Percentiles rank a stretch among this genome's conserved stretches.
phyloP scores from a whole-genome alignment of 2,888 invertebrate species.

The Tribolium freemani region DNA sequence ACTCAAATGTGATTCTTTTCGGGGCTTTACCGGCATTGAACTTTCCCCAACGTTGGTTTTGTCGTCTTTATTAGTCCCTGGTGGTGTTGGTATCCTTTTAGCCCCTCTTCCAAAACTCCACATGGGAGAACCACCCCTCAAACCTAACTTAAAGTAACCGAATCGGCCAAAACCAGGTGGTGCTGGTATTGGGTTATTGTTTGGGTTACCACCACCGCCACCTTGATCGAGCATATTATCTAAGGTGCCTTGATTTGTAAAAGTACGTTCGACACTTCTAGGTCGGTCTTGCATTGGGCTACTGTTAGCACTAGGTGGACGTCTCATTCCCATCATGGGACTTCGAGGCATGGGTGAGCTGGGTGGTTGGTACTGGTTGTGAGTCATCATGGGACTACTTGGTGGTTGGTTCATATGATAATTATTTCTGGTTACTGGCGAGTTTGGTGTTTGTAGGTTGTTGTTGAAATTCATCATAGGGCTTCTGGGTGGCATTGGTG shows the following conservation, averaged over 20 bases:
- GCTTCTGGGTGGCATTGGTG: slow-evolving; percentile 68
- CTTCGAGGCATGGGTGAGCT: slow-evolving; percentile 67
- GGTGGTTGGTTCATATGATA: slow-evolving; percentile 69
- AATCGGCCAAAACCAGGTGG: slow-evolving; percentile 73
- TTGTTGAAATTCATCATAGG: slow-evolving; percentile 62
- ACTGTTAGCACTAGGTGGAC: slow-evolving; percentile 71
- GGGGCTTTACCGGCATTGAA: slow-evolving; percentile 57
- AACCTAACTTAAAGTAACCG: slow-evolving; percentile 74
- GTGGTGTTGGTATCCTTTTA: slow-evolving; percentile 64
- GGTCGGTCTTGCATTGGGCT: slow-evolving; percentile 74
- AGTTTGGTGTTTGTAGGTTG: slow-evolving; percentile 71
- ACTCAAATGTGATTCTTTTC: slow-evolving; percentile 68
- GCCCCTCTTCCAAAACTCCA: slow-evolving; percentile 71
- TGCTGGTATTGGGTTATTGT: slow-evolving; percentile 73
- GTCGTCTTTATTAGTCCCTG: slow-evolving; percentile 45
- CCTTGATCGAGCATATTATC: slow-evolving; percentile 56
- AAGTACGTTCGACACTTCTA: slow-evolving; percentile 72
- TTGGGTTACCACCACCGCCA: slow-evolving; percentile 72
- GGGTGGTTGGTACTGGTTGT: slow-evolving; percentile 69
- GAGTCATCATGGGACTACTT: slow-evolving; percentile 69
- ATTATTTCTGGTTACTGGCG: slow-evolving; percentile 73
- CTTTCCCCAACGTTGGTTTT: slow-evolving; percentile 44
- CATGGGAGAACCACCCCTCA: slow-evolving; percentile 78
- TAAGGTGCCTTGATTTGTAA: slow-evolving; percentile 30
- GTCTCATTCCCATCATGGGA: slow-evolving; percentile 71